Conservation (phyloP, 1,140 invertebrate genomes). For the Archegozetes longisetosus region DNA sequence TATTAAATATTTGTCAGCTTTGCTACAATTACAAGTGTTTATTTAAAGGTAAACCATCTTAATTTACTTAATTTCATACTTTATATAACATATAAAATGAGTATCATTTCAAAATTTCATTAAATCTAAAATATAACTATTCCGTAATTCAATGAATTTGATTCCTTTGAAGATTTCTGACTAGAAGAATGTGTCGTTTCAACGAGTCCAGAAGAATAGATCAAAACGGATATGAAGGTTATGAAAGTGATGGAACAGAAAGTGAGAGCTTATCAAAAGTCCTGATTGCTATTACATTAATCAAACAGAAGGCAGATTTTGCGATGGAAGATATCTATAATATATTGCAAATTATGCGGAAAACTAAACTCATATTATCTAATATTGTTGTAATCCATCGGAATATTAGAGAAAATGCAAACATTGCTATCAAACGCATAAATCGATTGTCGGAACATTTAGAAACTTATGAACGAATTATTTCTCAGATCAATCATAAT, state of each 20-base stretch:
- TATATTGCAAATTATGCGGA: not conserved
- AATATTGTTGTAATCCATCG: not conserved
- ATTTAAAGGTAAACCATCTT: no score
- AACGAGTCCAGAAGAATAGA: no score
- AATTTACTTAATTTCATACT: no score
- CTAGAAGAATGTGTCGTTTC: no score
- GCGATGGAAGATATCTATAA: not conserved
- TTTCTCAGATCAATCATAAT: not conserved
- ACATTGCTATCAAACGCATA: not conserved
- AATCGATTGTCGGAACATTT: not conserved
- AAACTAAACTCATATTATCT: not conserved
- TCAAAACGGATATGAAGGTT: no score
- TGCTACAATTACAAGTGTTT: no score
- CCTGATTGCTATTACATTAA: not conserved
- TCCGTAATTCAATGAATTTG: no score
- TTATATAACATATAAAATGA: no score
- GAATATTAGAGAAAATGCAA: not conserved
- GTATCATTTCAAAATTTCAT: no score
- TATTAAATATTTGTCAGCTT: no score
- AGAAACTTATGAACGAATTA: not conserved
- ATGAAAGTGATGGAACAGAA: not conserved
- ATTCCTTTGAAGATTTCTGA: no score
- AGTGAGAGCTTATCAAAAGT: not conserved
- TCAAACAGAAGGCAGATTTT: not conserved
- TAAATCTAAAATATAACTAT: no score